These are phyloP conservation scores for Mythimna albipuncta DNA, from an alignment of 2,888 invertebrate species.

Conservation along the genomic window DNA sequence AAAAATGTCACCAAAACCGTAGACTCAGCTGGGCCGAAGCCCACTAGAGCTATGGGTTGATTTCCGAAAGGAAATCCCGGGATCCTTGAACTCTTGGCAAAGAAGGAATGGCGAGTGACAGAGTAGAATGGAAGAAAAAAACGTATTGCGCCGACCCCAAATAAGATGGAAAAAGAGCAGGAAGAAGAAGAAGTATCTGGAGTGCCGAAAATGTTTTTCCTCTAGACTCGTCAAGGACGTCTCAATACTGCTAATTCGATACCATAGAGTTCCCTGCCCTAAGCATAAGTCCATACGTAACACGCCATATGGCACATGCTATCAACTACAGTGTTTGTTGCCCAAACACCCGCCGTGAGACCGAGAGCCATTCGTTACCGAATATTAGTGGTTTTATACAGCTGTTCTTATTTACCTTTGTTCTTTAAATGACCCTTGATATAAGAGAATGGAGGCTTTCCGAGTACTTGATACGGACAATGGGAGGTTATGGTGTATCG, in stretches of 20 bases:
- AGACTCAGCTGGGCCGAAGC: too few species aligned
- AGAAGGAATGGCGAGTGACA: too few species aligned
- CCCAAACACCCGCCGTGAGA: conserved; percentile 13
- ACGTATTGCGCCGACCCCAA: too few species aligned
- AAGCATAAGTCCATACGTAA: background rate
- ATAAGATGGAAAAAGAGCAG: too few species aligned
- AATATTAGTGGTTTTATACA: conserved; percentile 21
- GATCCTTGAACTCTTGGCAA: too few species aligned
- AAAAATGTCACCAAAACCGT: too few species aligned
- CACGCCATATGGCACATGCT: background rate
- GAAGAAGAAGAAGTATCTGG: too few species aligned
- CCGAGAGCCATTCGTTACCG: conserved; percentile 25
- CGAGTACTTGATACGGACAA: conserved; percentile 21
- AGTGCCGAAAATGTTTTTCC: too few species aligned
- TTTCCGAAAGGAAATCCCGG: too few species aligned
- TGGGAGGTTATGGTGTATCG: conserved; percentile 6
- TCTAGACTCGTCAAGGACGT: background rate
- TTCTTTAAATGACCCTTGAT: conserved; percentile 13
- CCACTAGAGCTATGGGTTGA: too few species aligned
- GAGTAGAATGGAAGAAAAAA: too few species aligned
- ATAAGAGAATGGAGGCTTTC: conserved; percentile 6
- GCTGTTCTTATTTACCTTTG: conserved; percentile 28
- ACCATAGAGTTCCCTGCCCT: background rate
- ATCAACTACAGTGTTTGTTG: conserved; percentile 30
- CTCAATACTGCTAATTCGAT: background rate